Evolutionary conservation across 2,888 invertebrate species (phyloP).

Genomic region (Heteromyza rotundicornis): DNA sequence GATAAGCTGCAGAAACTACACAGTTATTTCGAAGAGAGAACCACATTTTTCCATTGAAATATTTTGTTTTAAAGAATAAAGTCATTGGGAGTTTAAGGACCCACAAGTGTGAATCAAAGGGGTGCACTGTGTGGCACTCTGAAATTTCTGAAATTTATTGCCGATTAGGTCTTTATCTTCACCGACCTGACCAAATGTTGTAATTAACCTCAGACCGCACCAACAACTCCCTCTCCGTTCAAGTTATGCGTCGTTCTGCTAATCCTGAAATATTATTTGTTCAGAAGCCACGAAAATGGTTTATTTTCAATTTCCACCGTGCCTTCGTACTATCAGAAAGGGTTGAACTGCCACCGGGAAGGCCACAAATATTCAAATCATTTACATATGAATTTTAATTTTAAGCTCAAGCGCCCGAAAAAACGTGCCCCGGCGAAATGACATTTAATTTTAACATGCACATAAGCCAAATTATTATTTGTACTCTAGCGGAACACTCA

Average conservation of each 20-base stretch:
- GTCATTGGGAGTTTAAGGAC: no score
- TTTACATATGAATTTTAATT: constrained; percentile 9
- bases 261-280: constrained; percentile 11
- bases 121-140: background rate
- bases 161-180: background rate
- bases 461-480: constrained; percentile 2
- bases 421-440: background rate
- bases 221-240: no score
- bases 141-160: background rate
- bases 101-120: background rate
- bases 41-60: background rate
- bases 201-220: constrained; percentile 46
- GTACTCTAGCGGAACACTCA: background rate
- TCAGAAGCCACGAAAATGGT: constrained; percentile 35
- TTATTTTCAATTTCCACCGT: constrained; percentile 46
- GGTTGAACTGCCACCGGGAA: constrained; percentile 17
- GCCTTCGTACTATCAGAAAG: constrained; percentile 2
- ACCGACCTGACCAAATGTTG: constrained; percentile 50
- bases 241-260: constrained; percentile 15
- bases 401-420: background rate
- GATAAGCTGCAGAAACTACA: constrained; percentile 22
- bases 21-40: constrained; percentile 36
- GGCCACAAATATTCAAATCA: background rate
- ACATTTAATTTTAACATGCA: background rate
- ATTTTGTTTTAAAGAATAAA: background rate